These are phyloP conservation scores for Trichoplusia ni DNA, from an alignment of 1,140 invertebrate species.

Conservation along the genomic window DNA sequence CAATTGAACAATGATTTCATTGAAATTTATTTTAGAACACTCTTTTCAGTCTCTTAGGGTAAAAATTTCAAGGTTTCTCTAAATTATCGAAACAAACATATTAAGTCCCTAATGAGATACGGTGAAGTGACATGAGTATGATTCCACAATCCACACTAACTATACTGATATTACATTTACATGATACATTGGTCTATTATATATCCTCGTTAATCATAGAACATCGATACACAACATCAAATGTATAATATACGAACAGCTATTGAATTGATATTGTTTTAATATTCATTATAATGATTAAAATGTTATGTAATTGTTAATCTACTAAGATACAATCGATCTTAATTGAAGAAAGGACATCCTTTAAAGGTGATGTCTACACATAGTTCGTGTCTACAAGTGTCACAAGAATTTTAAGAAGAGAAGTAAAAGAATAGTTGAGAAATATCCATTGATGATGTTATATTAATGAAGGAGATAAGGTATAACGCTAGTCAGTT, in stretches of 20 bases:
- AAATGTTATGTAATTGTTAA: conserved; percentile 15
- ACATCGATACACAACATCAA: conserved; percentile 29
- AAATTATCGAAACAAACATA: conserved; percentile 39
- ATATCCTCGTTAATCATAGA: conserved; percentile 13
- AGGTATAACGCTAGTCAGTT: too few species aligned
- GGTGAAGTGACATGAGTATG: conserved; percentile 5
- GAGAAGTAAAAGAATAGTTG: too few species aligned
- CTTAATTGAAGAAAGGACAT: background rate
- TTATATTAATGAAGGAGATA: too few species aligned
- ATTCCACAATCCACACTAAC: conserved; percentile 6
- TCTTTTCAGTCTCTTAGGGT: conserved; percentile 76
- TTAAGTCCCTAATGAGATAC: conserved; percentile 23
- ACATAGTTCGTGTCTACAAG: too few species aligned
- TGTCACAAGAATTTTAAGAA: too few species aligned
- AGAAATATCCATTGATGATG: too few species aligned
- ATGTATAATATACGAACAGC: conserved; percentile 22
- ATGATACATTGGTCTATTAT: conserved; percentile 23
- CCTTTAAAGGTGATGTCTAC: too few species aligned
- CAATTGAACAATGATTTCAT: conserved; percentile 41
- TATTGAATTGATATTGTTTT: conserved; percentile 26
- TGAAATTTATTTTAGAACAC: conserved; percentile 75
- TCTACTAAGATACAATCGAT: background rate
- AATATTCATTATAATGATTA: conserved; percentile 19
- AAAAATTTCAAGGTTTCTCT: conserved; percentile 62
- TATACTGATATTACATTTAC: conserved; percentile 14